A percentile compares a stretch with the other conserved stretches of the same genome.
Evolutionary conservation across 2,797 vertebrate species (phyloP).

Genomic region (Anguilla pacifica): DNA sequence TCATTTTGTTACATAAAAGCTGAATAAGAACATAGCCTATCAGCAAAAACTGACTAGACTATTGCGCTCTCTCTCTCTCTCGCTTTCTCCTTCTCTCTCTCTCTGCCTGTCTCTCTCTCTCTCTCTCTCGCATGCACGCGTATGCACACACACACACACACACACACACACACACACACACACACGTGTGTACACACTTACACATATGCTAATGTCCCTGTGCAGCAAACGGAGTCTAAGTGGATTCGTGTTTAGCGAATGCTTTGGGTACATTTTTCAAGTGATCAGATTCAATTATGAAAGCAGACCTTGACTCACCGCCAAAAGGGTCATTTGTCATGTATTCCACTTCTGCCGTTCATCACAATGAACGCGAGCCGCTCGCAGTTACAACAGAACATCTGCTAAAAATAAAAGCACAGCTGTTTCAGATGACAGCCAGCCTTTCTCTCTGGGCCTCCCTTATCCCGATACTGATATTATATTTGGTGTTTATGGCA

Average conservation of each 20-base stretch:
- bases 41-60: background rate
- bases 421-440: slow-evolving; percentile 52
- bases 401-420: slow-evolving; percentile 63
- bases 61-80: background rate
- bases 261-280: slow-evolving; percentile 9
- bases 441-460: slow-evolving; percentile 33
- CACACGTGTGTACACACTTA: background rate
- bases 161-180: slow-evolving; percentile 22
- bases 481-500: slow-evolving; percentile 19
- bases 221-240: background rate
- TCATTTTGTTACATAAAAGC: slow-evolving; percentile 3
- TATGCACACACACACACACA: background rate
- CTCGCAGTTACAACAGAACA: slow-evolving; percentile 58
- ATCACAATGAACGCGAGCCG: slow-evolving; percentile 33
- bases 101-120: background rate
- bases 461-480: slow-evolving; percentile 30
- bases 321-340: slow-evolving; percentile 10
- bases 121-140: too few relatives aligned
- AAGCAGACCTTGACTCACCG: slow-evolving; percentile 15
- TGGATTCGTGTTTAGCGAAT: background rate
- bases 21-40: background rate
- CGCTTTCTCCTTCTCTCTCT: background rate
- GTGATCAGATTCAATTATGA: slow-evolving; percentile 12
- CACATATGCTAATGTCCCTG: background rate
- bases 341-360: slow-evolving; percentile 29